Evolutionary conservation across 2,888 invertebrate genomes (phyloP).

Genomic region (Atrina japonica): DNA sequence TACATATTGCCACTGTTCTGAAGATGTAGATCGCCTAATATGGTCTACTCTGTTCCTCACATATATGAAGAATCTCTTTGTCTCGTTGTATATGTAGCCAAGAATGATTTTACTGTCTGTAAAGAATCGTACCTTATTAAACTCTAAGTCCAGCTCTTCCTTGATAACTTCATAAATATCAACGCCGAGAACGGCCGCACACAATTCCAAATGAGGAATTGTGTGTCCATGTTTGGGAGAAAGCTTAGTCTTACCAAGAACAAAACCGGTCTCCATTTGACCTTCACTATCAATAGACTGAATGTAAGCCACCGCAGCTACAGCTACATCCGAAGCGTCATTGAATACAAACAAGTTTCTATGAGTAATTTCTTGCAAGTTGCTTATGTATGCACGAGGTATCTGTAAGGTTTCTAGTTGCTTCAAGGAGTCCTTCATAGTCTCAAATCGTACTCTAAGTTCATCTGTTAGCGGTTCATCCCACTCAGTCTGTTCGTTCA

Average conservation of each 20-base stretch:
- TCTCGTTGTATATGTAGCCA: constrained; percentile 35
- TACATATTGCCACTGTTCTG: constrained; percentile 36
- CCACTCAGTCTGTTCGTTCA: constrained; percentile 7
- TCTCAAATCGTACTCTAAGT: constrained; percentile 8
- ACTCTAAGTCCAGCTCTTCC: constrained; percentile 11
- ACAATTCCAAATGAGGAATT: constrained; percentile 43
- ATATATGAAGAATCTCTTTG: constrained; percentile 34
- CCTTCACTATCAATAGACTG: neutral
- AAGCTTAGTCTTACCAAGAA: constrained; percentile 37
- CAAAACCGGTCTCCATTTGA: constrained; percentile 10
- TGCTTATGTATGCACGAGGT: constrained; percentile 1
- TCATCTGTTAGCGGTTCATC: constrained; percentile 14
- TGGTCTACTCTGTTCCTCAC: constrained; percentile 34
- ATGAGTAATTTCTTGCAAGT: neutral
- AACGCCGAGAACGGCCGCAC: constrained; percentile 40
- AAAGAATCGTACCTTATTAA: constrained; percentile 19
- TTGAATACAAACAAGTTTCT: constrained; percentile 1
- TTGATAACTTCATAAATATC: constrained; percentile 19
- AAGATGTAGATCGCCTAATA: constrained; percentile 24
- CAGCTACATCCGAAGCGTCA: constrained; percentile 11
- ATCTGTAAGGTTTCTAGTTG: constrained; percentile 1
- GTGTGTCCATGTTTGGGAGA: constrained; percentile 36
- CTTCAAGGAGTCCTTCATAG: constrained; percentile 9
- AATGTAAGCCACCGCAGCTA: constrained; percentile 23
- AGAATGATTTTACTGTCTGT: constrained; percentile 36